Base-by-base conservation (phyloP, 1,140 invertebrate species). In the Colletes latitarsis region DNA sequence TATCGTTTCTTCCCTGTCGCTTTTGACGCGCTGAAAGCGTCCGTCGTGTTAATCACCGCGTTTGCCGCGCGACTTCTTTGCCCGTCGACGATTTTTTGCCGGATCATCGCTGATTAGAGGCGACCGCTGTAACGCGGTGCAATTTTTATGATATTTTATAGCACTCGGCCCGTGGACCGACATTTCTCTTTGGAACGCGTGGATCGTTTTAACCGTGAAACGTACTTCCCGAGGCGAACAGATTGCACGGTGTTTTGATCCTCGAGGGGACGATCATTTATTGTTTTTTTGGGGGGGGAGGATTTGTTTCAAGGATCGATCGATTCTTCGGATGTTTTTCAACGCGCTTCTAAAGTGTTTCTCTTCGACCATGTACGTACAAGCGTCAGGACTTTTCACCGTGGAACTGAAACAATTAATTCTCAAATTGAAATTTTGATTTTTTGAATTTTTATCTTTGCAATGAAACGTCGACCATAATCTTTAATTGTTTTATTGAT, bases 41-140 rank as follows among this genome's bases (percentile, higher is more conserved):
- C 77, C 41, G 17, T 3, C 52, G 41, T 58, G 60, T 74, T 74
- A 74, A 80, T 80, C 77, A 66, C 41, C 52, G 1, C 43, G 41
- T 57, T 55, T 17, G 19, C 43, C 41, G 8, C n/a, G 46, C 1
- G 46, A 39, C 55, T 43, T 52, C 17, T 43, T 46, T 30, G 30
- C 12, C 52, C 19, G 43, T 53, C 12, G 41, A 60, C 52, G 43
- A 74, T 74, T 74, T 79, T 79, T 79, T 58, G 19, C 60, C 49
- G 77, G 69, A 79, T 79, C 52, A 73, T 79, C 58, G 77, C 60
- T 79, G 58, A 73, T 79, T 79, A 79, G 60, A 79, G 71, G 62
- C 60, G 49, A 55, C 60, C 41, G 12, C 8, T 14, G n/a, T 30
- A 21, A 15, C 19, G 4, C 6, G 14, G 15, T 14, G 19, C 63